Conservation (phyloP, 1,140 invertebrate species). For the Latrodectus geometricus region DNA sequence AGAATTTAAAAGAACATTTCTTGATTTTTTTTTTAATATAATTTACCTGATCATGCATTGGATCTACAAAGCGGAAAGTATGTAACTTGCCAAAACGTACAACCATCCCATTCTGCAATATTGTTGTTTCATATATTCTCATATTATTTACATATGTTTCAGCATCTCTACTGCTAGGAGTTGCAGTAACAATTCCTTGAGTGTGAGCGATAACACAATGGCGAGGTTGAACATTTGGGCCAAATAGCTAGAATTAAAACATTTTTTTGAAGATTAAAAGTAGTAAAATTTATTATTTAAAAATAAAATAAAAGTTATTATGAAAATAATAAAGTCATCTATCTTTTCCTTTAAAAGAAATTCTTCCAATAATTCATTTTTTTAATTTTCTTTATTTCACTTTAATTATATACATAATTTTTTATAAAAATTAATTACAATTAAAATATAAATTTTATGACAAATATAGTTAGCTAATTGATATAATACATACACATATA, state of each 20-base stretch:
- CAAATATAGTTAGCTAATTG: no score
- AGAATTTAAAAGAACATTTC: background rate
- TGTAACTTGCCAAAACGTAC: conserved; percentile 80
- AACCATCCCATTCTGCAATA: conserved; percentile 77
- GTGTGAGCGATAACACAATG: conserved; percentile 94
- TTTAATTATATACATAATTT: no score
- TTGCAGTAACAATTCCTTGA: conserved; percentile 91
- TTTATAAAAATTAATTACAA: background rate
- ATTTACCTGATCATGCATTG: conserved; percentile 83
- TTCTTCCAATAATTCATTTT: no score
- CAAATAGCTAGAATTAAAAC: conserved; percentile 71
- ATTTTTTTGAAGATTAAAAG: no score
- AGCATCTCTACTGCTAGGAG: conserved; percentile 91
- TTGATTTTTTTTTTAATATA: conserved; percentile 66
- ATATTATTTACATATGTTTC: conserved; percentile 94
- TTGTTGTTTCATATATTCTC: conserved; percentile 90
- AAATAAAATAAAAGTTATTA: background rate
- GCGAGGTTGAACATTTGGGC: conserved; percentile 86
- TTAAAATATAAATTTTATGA: background rate
- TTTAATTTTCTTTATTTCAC: no score
- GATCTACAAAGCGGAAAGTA: conserved; percentile 93
- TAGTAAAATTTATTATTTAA: no score
- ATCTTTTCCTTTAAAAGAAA: no score
- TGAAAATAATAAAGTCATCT: no score
- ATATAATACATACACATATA: no score